Base-by-base conservation (phyloP, 1,140 invertebrate genomes). In the Rhagoletis zephyria region DNA sequence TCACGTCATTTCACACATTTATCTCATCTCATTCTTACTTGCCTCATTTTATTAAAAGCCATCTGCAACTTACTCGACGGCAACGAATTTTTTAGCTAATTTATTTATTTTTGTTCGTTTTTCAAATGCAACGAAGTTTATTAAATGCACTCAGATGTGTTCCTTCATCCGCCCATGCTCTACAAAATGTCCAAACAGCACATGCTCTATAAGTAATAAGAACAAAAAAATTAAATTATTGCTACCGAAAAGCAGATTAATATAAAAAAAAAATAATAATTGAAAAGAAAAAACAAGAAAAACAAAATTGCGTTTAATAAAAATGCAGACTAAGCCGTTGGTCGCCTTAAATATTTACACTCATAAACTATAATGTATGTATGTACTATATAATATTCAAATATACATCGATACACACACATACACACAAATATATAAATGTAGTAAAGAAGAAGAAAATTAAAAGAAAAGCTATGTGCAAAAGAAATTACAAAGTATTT, bases 331-430 rank as follows among this genome's bases (percentile, higher is more conserved):
- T 74, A 74, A 74, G 42, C 67, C 67, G 67, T 74, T 74, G 67
- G 67, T 45, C 67, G 67, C 67, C 67, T 74, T 74, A 74, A 74
- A 63, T 63, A 74, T 74, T 74, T 74, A 74, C 67, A 74, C 67
- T 42, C 16, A 12, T 74, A 74, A 74, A 48, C 67, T 74, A 48
- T 45, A 74, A 74, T 45, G 45, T 74, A 42, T 42, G 40, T 30
- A 30, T 30, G 30, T 30, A 30, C 30, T 30, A 30, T 30, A 30
- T 30, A 30, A 30, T 30, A 30, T 30, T 30, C 30, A 67, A 30
- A 30, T 67, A 67, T 60, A 60, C 59, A 60, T 60, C 6, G 6
- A 60, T 60, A 60, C 59, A 60, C 12, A 60, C 59, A 60, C 12
- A 60, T 60, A 60, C 12, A 60, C 59, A 60, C 59, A 60, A 7